Percentiles rank a stretch among this genome's conserved stretches.
These are phyloP conservation scores for Carcina quercana DNA, from an alignment of 2,888 invertebrate species.

Conservation along the genomic window DNA sequence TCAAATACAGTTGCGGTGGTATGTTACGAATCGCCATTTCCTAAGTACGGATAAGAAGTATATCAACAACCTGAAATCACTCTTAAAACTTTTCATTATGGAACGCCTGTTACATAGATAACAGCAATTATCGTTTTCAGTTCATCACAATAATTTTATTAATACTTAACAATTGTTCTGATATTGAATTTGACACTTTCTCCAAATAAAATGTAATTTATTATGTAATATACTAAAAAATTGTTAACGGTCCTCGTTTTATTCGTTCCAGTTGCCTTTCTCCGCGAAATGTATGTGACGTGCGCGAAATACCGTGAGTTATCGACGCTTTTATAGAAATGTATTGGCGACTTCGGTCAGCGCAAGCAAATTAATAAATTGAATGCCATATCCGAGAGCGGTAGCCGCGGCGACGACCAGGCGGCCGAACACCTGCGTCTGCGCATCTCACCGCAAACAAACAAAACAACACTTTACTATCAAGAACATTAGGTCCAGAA, in stretches of 20 bases:
- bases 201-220: too few species aligned
- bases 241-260: constrained; percentile 1
- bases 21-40: too few species aligned
- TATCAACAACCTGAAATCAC: too few species aligned
- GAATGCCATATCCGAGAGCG: constrained; percentile 66
- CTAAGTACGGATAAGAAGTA: too few species aligned
- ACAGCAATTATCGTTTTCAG: too few species aligned
- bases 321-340: constrained; percentile 11
- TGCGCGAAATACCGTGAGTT: constrained; percentile 9
- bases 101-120: too few species aligned
- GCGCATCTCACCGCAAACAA: constrained; percentile 44
- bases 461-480: constrained; percentile 22
- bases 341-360: constrained; percentile 27
- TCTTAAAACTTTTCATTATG: too few species aligned
- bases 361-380: constrained; percentile 69
- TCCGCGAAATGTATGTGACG: constrained; percentile 12
- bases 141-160: too few species aligned
- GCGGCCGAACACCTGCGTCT: constrained; percentile 68
- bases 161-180: too few species aligned
- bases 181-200: too few species aligned
- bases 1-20: too few species aligned
- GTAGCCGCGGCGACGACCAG: constrained; percentile 67
- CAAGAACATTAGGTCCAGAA: constrained; percentile 8
- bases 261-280: constrained; percentile 14
- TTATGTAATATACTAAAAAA: too few species aligned